phyloP scores from a whole-genome alignment of 1,140 invertebrate species.

The Macrobrachium rosenbergii region DNA sequence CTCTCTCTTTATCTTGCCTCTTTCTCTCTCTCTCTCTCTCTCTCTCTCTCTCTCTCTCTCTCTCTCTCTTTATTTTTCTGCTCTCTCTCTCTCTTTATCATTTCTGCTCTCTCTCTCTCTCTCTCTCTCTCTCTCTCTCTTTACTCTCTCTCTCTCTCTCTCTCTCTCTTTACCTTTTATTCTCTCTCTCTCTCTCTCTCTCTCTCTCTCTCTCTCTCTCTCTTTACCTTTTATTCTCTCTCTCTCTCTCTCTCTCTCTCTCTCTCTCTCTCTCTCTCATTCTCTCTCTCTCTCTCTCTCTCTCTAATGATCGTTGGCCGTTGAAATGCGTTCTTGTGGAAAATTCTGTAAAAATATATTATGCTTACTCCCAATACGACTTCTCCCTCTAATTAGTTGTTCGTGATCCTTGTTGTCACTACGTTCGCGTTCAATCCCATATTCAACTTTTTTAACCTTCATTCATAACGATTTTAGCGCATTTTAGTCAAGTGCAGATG shows the following conservation, averaged over 20 bases:
- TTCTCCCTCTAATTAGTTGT: too few relatives aligned
- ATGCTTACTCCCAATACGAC: too few relatives aligned
- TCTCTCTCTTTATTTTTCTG: background rate
- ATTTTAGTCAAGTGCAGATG: too few relatives aligned
- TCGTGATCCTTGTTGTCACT: too few relatives aligned
- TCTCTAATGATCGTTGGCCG: background rate
- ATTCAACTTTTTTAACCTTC: too few relatives aligned
- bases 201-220: constrained; percentile 14
- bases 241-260: constrained; percentile 12
- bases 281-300: constrained; percentile 22
- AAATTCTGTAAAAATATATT: too few relatives aligned
- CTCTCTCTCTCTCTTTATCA: background rate
- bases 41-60: background rate
- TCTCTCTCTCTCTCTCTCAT: background rate
- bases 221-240: background rate
- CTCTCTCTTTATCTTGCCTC: background rate
- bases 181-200: constrained; percentile 22
- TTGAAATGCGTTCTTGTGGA: too few relatives aligned
- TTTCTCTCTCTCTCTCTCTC: background rate
- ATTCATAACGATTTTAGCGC: too few relatives aligned
- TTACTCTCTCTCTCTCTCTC: background rate
- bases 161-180: constrained; percentile 10
- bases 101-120: too few relatives aligned
- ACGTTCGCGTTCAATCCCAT: too few relatives aligned
- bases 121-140: constrained; percentile 13